phyloP scores from a whole-genome alignment of 2,113 vertebrate genomes.

The Elachura formosa region DNA sequence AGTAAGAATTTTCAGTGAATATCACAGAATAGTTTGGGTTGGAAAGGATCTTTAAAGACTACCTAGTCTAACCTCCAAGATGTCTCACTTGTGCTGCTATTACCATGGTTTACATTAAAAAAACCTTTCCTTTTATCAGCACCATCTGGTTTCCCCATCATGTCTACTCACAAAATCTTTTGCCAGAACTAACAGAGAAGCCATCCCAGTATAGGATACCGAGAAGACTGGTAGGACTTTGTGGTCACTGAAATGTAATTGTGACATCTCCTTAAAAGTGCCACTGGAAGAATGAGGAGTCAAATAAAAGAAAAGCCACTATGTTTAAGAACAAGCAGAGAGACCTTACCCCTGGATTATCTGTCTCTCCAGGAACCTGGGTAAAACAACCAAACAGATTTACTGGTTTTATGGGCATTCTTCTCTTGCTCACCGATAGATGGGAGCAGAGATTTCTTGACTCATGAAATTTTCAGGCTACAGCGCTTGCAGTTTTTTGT shows the following conservation, averaged over 20 bases:
- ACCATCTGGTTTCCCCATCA: not conserved
- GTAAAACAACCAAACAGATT: not conserved
- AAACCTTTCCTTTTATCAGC: not conserved
- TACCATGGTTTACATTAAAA: not conserved
- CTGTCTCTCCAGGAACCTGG: not conserved
- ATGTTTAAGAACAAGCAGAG: not conserved
- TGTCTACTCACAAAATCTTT: not conserved
- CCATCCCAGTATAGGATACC: not conserved
- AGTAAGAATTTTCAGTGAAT: not conserved
- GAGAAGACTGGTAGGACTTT: not conserved
- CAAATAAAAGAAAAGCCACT: not conserved
- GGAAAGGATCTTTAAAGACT: not conserved
- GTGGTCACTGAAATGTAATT: not conserved
- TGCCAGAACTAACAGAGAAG: not conserved
- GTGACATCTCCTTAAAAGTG: not conserved
- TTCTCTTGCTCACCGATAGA: not conserved
- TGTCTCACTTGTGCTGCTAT: not conserved
- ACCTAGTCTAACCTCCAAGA: not conserved
- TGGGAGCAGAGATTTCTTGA: slow-evolving; percentile 18
- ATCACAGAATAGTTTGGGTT: not conserved
- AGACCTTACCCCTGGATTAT: not conserved
- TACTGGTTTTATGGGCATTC: not conserved
- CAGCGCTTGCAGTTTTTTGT: not conserved
- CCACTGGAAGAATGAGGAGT: not conserved
- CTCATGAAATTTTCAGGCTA: not conserved